These are phyloP conservation scores for Plusia festucae DNA, from an alignment of 2,888 invertebrate genomes.

Conservation along the genomic window DNA sequence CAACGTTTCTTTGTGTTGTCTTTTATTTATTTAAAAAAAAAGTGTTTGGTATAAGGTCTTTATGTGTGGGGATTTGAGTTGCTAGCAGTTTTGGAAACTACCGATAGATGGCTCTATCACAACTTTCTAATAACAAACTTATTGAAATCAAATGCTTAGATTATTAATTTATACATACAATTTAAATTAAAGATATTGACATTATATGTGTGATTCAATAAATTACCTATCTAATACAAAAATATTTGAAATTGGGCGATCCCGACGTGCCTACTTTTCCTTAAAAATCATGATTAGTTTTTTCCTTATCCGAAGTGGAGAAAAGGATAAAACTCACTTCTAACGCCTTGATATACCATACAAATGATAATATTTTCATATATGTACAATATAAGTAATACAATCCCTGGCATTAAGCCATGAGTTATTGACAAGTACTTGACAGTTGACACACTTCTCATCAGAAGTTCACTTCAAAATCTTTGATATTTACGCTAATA, in stretches of 20 bases:
- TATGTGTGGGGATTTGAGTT: not conserved
- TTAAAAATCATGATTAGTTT: too few species aligned
- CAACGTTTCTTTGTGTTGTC: not conserved
- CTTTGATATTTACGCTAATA: not conserved
- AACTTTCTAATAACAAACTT: constrained; percentile 8
- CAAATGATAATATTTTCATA: too few species aligned
- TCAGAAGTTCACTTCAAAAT: not conserved
- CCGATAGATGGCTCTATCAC: constrained; percentile 32
- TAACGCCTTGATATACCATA: too few species aligned
- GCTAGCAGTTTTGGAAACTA: constrained; percentile 32
- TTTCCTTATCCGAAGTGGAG: too few species aligned
- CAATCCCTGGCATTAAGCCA: constrained; percentile 21
- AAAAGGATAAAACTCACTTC: too few species aligned
- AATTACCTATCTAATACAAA: too few species aligned
- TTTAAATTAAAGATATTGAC: too few species aligned
- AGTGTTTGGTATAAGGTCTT: not conserved
- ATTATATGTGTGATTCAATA: too few species aligned
- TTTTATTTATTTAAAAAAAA: not conserved
- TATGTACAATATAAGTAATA: not conserved
- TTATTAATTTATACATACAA: too few species aligned
- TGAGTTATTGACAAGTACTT: constrained; percentile 21
- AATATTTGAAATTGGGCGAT: too few species aligned
- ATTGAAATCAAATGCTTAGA: too few species aligned
- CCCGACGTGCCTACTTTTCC: too few species aligned
- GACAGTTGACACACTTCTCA: constrained; percentile 40